Evolutionary conservation across 2,113 vertebrate genomes (phyloP), one percentile per base, ranked within the genome.

Genomic region (Hippocampus comes): DNA sequence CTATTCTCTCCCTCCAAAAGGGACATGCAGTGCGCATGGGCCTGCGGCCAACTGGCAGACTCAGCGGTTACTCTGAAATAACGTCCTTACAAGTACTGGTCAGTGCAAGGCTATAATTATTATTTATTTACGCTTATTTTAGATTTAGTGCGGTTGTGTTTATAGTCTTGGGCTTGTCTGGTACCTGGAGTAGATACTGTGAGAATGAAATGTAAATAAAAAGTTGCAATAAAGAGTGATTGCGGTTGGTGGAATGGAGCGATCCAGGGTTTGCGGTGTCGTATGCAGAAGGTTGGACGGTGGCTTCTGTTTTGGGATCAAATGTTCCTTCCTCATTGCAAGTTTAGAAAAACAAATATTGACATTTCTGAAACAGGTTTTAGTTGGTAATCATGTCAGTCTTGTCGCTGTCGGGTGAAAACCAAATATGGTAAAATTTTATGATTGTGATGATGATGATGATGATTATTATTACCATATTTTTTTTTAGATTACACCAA

Each of bases 1-100:
- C 71, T 75, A 57, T 79, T 89, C 80, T 85, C 74, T 83, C 75
- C 75, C 77, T 86, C 76, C 72, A 78, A 72, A 82, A 82, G 72
- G 83, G 78, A 79, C 63, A 49, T 72, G 79, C 77, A 70, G 72
- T 78, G 79, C 82, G 79, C 77, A 63, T 43, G 78, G 77, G 85
- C 81, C 68, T 71, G 74, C 63, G 77, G 82, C 85, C 89, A 90
- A 84, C 65, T 85, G 82, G 78, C 81, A 87, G 72, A 73, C 51
- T 66, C 72, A 60, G 64, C 71, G 76, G 74, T 81, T 79, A 78
- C 79, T 83, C 78, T 78, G 76, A 88, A 86, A 83, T 68, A 75
- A 87, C 60, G 38, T 70, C 80, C 77, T 74, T 82, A 84, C 77
- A 70, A 84, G 74, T 86, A 79, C 74, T 72, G 75, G 72, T 74